Percentiles rank a stretch among this genome's conserved stretches.
phyloP scores from a whole-genome alignment of 2,888 invertebrate species.

The Drosophila recens region DNA sequence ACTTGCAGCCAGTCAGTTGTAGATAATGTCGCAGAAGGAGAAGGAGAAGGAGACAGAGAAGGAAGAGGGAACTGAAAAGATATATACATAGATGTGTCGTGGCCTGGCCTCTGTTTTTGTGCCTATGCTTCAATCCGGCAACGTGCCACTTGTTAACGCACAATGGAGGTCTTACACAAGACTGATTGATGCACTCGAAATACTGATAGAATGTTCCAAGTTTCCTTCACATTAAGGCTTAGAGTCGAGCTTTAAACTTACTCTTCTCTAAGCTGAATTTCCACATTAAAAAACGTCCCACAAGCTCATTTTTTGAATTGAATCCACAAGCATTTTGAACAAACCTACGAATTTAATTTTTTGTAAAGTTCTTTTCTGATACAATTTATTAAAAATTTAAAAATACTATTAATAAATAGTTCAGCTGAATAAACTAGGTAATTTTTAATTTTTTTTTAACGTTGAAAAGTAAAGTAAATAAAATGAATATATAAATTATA shows the following conservation, averaged over 20 bases:
- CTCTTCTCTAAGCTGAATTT: not conserved
- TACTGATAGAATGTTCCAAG: conserved; percentile 29
- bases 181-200: conserved; percentile 67
- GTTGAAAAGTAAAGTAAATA: too few relatives aligned
- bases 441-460: too few relatives aligned
- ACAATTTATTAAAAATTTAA: too few relatives aligned
- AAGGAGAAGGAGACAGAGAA: not conserved
- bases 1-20: conserved; percentile 24
- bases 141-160: conserved; percentile 77
- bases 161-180: conserved; percentile 63
- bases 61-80: conserved; percentile 15
- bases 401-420: too few relatives aligned
- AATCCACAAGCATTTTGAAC: not conserved
- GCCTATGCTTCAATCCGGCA: conserved; percentile 62
- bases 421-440: too few relatives aligned
- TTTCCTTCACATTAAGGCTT: conserved; percentile 1
- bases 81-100: conserved; percentile 61
- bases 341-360: too few relatives aligned
- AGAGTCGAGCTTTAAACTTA: not conserved
- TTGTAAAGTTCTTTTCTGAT: too few relatives aligned
- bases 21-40: not conserved
- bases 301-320: not conserved
- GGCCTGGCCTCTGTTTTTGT: conserved; percentile 47
- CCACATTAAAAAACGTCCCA: not conserved
- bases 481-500: too few relatives aligned